Base-by-base conservation (phyloP, 2,113 vertebrate species). In the Halcyon senegalensis region DNA sequence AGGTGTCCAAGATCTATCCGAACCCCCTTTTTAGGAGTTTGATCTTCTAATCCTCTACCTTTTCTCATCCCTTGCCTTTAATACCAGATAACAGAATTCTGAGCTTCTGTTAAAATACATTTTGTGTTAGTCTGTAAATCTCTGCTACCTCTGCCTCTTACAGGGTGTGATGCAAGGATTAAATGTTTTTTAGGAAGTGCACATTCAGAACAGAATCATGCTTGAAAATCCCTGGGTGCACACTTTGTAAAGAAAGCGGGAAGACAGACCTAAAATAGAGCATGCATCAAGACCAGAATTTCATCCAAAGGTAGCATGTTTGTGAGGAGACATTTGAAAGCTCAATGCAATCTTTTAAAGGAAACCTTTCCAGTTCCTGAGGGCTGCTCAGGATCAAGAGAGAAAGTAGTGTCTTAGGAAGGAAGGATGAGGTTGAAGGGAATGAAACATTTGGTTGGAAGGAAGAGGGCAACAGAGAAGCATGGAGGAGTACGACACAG, bases 261-360 rank as follows among this genome's bases (percentile, higher is more conserved):
- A 85, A 93, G 86, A 59, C 85, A 93, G 85, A 78, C 27, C 56
- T 84, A 92, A 97, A 95, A 93, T 55, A 93, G 92, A 94, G 46
- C 41, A 63, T 39, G 46, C 50, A 87, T 88, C 70, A 85, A 85
- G 89, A 90, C 74, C 72, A 88, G 90, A 93, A 91, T 96, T 91
- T 88, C 87, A 90, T 85, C 79, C 85, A 93, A 83, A 95, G 88
- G 93, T 86, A 93, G 30, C 27, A 53, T 0, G 6, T 56, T 92
- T 86, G 56, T 48, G n/a, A 81, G 68, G 56, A 92, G 72, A 81
- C 27, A 53, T 95, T 77, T 95, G 92, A 96, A 90, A 92, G 73
- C 76, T 87, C 76, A 48, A 43, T 70, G 24, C 68, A 92, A 28
- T 68, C 27, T 84, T 92, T 89, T 95, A 78, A 70, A 93, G 41